phyloP scores from a whole-genome alignment of 2,113 vertebrate species.

The Hylia prasina region DNA sequence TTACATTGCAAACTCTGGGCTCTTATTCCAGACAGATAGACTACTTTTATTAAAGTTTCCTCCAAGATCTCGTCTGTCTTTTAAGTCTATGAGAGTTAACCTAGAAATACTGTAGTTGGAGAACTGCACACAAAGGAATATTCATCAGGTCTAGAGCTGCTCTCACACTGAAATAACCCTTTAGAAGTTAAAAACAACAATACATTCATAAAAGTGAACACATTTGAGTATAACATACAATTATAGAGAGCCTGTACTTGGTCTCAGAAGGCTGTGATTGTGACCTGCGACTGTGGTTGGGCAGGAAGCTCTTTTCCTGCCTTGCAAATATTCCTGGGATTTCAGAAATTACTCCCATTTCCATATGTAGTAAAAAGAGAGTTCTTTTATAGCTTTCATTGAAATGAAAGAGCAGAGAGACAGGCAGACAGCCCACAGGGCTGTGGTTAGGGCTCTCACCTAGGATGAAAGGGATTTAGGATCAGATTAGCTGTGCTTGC shows the following conservation, averaged over 20 bases:
- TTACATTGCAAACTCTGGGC: conserved; percentile 33
- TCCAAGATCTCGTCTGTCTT: conserved; percentile 1
- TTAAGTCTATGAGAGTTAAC: neutral
- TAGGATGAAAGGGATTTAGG: conserved; percentile 1
- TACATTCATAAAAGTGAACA: neutral
- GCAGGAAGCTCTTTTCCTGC: neutral
- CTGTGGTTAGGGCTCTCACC: neutral
- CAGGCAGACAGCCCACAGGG: conserved; percentile 13
- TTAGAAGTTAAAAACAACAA: neutral
- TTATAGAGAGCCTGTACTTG: neutral
- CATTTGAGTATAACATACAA: neutral
- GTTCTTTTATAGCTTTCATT: neutral
- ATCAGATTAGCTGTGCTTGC: conserved; percentile 7
- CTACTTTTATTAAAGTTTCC: conserved; percentile 21
- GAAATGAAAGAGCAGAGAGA: neutral
- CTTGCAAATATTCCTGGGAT: conserved; percentile 31
- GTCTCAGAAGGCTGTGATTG: neutral
- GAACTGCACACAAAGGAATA: neutral
- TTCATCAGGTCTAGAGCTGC: neutral
- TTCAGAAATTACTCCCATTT: conserved; percentile 34
- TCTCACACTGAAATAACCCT: conserved; percentile 13
- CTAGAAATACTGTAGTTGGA: neutral
- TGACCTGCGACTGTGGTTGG: neutral
- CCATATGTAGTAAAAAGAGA: conserved; percentile 35
- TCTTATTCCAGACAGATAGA: conserved; percentile 21